Conservation (phyloP, 92 coral and sea anemone species). For the Zoanthus gigantus region DNA sequence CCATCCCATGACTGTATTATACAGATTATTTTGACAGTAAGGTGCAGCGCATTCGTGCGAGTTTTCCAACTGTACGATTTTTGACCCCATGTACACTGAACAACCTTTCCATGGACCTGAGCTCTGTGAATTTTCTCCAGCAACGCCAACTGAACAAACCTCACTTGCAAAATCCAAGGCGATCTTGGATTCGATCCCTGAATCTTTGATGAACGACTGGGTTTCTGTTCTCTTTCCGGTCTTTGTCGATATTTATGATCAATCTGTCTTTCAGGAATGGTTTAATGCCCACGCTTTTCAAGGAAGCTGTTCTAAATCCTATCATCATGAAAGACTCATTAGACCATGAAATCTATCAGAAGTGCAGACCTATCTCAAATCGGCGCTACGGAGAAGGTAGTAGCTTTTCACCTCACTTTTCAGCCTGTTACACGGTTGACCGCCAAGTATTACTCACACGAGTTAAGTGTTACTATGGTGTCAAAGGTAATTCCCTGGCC, state of each 20-base stretch:
- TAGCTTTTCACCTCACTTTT: constrained; percentile 29
- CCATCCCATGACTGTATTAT: not conserved
- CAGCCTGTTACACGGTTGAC: constrained; percentile 21
- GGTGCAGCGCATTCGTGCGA: constrained; percentile 32
- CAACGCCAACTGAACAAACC: constrained; percentile 48
- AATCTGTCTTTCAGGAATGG: constrained; percentile 25
- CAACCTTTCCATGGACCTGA: constrained; percentile 35
- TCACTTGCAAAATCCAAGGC: constrained; percentile 28
- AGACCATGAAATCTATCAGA: too few relatives aligned
- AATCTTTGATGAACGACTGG: constrained; percentile 18
- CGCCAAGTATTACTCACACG: constrained; percentile 38
- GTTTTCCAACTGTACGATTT: constrained; percentile 20
- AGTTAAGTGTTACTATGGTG: constrained; percentile 42
- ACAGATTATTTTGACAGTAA: not conserved
- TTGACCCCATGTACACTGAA: constrained; percentile 44
- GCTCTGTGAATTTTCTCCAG: not conserved
- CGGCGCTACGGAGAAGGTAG: constrained; percentile 30
- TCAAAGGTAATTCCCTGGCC: constrained; percentile 39
- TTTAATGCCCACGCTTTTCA: constrained; percentile 26
- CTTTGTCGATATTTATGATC: constrained; percentile 13
- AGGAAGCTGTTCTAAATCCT: constrained; percentile 6
- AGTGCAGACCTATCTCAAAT: too few relatives aligned
- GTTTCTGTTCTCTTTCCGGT: constrained; percentile 24
- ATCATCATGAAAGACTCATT: constrained; percentile 15
- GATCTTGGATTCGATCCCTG: constrained; percentile 34